Percentiles rank a stretch among this genome's conserved stretches.
These are phyloP conservation scores for Hephaestus fuliginosus DNA, from an alignment of 2,797 vertebrate genomes.

Conservation along the genomic window DNA sequence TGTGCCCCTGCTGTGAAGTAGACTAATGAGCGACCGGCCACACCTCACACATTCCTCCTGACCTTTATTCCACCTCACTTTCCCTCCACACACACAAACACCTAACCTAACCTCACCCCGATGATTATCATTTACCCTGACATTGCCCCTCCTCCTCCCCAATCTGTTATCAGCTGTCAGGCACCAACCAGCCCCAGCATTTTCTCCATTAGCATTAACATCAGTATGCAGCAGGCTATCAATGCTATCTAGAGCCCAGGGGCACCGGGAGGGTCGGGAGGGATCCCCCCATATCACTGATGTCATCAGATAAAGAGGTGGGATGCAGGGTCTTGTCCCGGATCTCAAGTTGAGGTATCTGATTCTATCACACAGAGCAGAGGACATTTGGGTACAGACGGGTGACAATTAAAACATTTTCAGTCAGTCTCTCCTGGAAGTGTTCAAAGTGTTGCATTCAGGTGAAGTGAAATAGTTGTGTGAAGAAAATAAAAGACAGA, in stretches of 20 bases:
- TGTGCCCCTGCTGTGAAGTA: conserved; percentile 60
- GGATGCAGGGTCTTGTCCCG: conserved; percentile 43
- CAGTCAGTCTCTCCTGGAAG: too few species aligned
- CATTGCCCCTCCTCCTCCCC: conserved; percentile 46
- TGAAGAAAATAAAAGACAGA: too few species aligned
- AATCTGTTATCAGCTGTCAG: conserved; percentile 78
- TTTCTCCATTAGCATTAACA: conserved; percentile 73
- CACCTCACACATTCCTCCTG: conserved; percentile 82
- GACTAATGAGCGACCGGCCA: conserved; percentile 81
- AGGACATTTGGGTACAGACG: background rate
- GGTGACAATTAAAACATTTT: too few species aligned
- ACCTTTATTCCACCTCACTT: conserved; percentile 75
- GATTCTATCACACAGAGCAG: conserved; percentile 15
- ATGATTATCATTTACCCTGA: conserved; percentile 76
- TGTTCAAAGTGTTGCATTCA: too few species aligned
- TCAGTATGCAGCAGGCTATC: conserved; percentile 81
- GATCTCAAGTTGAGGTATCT: conserved; percentile 10
- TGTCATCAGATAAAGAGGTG: conserved; percentile 82
- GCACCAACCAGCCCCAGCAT: conserved; percentile 67
- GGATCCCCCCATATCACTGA: conserved; percentile 71
- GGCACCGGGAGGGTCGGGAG: conserved; percentile 52
- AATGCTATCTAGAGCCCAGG: conserved; percentile 66
- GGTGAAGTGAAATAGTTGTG: too few species aligned
- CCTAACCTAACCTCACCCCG: conserved; percentile 55
- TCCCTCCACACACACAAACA: conserved; percentile 57